Evolutionary conservation across 2,797 vertebrate genomes (phyloP).

Genomic region (Pangasius mekongensis): DNA sequence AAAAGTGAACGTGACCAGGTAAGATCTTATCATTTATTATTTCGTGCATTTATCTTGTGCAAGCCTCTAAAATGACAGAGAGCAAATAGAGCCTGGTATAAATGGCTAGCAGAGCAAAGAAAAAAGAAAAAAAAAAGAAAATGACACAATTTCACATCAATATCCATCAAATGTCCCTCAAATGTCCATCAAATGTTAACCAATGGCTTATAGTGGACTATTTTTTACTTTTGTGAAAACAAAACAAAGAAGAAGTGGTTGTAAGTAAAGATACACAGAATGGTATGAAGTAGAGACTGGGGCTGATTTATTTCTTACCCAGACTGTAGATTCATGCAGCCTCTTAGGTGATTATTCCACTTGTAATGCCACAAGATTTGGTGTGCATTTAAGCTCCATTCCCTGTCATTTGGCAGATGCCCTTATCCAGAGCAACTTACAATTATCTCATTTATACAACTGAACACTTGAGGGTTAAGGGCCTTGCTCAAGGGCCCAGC

Average conservation of each 20-base stretch:
- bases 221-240: neutral
- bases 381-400: neutral
- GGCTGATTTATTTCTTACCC: neutral
- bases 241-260: neutral
- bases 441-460: too few relatives aligned
- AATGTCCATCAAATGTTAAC: neutral
- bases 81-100: neutral
- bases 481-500: too few relatives aligned
- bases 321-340: neutral
- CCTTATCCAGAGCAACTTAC: too few relatives aligned
- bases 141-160: neutral
- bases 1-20: constrained; percentile 11
- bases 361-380: neutral
- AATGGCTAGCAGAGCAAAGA: neutral
- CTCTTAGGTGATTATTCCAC: neutral
- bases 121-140: neutral
- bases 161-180: neutral
- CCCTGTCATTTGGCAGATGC: too few relatives aligned
- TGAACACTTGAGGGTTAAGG: too few relatives aligned
- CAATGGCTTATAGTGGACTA: neutral
- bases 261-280: neutral
- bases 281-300: neutral
- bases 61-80: neutral
- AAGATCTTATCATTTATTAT: constrained; percentile 10
- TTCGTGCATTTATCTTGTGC: neutral